Conservation (phyloP, 2,888 invertebrate species). For the Digitonthophagus gazella region DNA sequence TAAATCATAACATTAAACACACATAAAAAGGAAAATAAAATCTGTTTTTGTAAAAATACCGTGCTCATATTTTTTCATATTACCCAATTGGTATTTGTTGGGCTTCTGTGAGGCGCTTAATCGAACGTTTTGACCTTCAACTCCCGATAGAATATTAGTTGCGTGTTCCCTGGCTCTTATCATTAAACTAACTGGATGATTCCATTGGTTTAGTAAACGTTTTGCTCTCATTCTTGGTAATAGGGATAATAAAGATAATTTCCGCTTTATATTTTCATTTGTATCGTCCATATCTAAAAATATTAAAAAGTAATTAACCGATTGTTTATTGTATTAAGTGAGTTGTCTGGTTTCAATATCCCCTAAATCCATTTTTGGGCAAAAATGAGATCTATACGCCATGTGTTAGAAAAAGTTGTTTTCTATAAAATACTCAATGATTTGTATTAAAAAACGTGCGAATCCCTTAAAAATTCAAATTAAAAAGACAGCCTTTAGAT, state of each 20-base stretch:
- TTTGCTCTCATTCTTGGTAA: slow-evolving; percentile 77
- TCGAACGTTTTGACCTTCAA: slow-evolving; percentile 52
- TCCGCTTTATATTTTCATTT: slow-evolving; percentile 62
- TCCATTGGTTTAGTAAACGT: slow-evolving; percentile 75
- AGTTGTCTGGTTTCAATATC: background rate
- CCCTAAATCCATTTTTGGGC: no score
- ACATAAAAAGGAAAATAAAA: slow-evolving; percentile 16
- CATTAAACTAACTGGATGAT: slow-evolving; percentile 72
- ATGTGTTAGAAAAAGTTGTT: no score
- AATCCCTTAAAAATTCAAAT: no score
- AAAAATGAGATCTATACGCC: no score
- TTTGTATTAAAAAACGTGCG: no score
- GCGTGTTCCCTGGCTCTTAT: slow-evolving; percentile 81
- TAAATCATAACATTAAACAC: slow-evolving; percentile 5
- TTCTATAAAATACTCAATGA: no score
- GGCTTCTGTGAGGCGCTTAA: slow-evolving; percentile 39
- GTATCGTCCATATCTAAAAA: slow-evolving; percentile 54
- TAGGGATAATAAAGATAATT: slow-evolving; percentile 70
- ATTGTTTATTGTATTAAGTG: no score
- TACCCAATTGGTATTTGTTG: slow-evolving; percentile 36
- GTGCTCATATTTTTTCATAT: slow-evolving; percentile 25
- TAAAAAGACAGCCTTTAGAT: no score
- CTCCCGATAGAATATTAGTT: slow-evolving; percentile 73
- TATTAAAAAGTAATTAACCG: no score
- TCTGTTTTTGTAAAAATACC: slow-evolving; percentile 21